These are phyloP conservation scores for Oryzias sinensis DNA, from an alignment of 2,797 vertebrate genomes.

Conservation along the genomic window DNA sequence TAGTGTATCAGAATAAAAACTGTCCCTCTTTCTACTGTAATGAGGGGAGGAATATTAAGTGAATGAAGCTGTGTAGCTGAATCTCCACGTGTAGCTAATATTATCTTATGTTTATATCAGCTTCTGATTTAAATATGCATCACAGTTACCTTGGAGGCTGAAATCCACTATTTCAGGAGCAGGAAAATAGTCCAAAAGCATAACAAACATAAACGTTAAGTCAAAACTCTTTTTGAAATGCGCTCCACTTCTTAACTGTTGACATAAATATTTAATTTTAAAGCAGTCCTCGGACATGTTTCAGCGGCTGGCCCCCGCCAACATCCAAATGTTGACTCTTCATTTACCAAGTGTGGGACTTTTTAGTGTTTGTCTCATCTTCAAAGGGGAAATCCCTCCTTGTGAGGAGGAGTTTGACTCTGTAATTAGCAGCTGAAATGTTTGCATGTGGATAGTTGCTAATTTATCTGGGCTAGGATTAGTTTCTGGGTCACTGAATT, in stretches of 20 bases:
- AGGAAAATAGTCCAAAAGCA: no score
- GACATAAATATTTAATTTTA: constrained; percentile 13
- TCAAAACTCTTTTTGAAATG: neutral
- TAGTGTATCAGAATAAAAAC: no score
- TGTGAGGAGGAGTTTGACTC: constrained; percentile 62
- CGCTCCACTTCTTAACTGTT: no score
- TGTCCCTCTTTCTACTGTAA: no score
- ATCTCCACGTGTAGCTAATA: no score
- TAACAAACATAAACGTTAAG: no score
- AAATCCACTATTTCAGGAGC: constrained; percentile 2
- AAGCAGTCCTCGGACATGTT: constrained; percentile 13
- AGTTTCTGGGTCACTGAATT: constrained; percentile 82
- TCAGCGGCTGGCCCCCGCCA: constrained; percentile 12
- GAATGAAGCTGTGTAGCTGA: no score
- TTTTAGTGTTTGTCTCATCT: constrained; percentile 50
- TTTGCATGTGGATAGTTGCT: constrained; percentile 68
- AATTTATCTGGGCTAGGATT: constrained; percentile 73
- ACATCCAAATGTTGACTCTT: constrained; percentile 18
- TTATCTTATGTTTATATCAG: no score
- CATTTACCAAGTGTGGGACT: constrained; percentile 48
- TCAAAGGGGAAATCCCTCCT: constrained; percentile 65
- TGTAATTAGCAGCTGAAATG: constrained; percentile 68
- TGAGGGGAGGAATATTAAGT: no score
- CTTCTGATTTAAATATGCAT: no score
- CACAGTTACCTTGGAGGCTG: no score